Evolutionary conservation across 1,140 invertebrate genomes (phyloP).

Genomic region (Thaumetopoea pityocampa): DNA sequence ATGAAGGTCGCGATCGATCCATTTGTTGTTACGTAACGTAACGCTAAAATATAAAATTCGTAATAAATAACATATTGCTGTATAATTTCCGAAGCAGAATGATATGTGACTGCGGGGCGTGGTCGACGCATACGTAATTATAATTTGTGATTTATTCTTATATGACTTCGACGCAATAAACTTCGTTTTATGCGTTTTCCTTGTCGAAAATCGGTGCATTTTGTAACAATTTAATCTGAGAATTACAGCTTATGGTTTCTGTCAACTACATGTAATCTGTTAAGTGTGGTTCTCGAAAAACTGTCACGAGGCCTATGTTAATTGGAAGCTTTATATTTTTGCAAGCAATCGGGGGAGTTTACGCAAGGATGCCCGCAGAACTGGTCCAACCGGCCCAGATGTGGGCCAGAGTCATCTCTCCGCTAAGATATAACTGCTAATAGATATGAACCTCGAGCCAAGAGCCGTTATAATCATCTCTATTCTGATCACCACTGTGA

Average conservation of each 20-base stretch:
- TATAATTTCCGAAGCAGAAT: conserved; percentile 66
- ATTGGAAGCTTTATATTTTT: conserved; percentile 64
- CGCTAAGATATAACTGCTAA: conserved; percentile 66
- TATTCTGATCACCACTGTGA: too few relatives aligned
- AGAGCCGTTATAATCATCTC: too few relatives aligned
- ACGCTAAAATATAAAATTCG: conserved; percentile 52
- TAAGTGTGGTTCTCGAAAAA: conserved; percentile 51
- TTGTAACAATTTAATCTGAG: conserved; percentile 49
- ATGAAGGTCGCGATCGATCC: conserved; percentile 50
- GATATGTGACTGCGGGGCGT: conserved; percentile 59
- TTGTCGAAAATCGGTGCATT: conserved; percentile 58
- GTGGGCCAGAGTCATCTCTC: conserved; percentile 71
- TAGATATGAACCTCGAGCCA: conserved; percentile 60
- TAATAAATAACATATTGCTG: conserved; percentile 60
- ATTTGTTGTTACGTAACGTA: conserved; percentile 47
- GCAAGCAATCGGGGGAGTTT: conserved; percentile 50
- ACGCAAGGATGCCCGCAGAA: conserved; percentile 67
- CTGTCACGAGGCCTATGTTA: conserved; percentile 56
- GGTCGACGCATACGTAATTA: conserved; percentile 51
- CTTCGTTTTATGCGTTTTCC: conserved; percentile 44
- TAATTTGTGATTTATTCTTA: conserved; percentile 64
- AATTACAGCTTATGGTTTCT: conserved; percentile 31
- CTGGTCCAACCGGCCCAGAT: conserved; percentile 65
- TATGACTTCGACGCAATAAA: conserved; percentile 39
- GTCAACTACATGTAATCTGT: conserved; percentile 40